A percentile compares a stretch with the other conserved stretches of the same genome.
phyloP scores from a whole-genome alignment of 2,797 vertebrate genomes.

The Alfaro cultratus region DNA sequence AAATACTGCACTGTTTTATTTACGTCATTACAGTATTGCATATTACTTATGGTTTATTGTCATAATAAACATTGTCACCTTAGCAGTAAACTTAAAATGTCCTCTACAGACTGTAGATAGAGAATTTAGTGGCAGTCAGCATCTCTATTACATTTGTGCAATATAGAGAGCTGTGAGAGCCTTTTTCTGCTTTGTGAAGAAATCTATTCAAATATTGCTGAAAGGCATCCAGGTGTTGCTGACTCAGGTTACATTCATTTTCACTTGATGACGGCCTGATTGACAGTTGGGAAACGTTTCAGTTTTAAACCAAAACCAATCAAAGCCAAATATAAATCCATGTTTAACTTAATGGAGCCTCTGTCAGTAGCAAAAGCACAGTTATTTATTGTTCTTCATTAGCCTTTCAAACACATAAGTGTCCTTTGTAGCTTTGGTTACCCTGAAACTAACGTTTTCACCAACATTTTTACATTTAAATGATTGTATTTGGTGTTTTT shows the following conservation, averaged over 20 bases:
- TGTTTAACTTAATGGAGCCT: neutral
- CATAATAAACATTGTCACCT: constrained; percentile 3
- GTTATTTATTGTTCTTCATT: neutral
- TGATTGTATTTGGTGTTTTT: neutral
- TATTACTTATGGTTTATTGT: neutral
- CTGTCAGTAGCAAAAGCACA: neutral
- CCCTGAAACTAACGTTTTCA: neutral
- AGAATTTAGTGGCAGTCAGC: neutral
- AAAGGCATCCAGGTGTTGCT: neutral
- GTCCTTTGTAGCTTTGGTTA: neutral
- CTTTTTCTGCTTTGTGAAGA: neutral
- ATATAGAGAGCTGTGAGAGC: neutral
- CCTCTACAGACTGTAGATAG: neutral
- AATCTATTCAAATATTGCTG: constrained; percentile 1
- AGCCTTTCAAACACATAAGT: neutral
- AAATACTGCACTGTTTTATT: neutral
- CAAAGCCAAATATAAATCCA: neutral
- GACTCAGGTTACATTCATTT: constrained; percentile 8
- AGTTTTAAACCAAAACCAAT: neutral
- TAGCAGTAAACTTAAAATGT: neutral
- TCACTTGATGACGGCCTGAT: neutral
- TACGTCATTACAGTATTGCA: neutral
- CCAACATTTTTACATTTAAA: neutral
- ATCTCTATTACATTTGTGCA: neutral
- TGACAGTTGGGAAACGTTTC: neutral